A percentile compares a stretch with the other conserved stretches of the same genome.
Conservation (phyloP, 2,888 invertebrate species). For the Lamellibrachia columna region DNA sequence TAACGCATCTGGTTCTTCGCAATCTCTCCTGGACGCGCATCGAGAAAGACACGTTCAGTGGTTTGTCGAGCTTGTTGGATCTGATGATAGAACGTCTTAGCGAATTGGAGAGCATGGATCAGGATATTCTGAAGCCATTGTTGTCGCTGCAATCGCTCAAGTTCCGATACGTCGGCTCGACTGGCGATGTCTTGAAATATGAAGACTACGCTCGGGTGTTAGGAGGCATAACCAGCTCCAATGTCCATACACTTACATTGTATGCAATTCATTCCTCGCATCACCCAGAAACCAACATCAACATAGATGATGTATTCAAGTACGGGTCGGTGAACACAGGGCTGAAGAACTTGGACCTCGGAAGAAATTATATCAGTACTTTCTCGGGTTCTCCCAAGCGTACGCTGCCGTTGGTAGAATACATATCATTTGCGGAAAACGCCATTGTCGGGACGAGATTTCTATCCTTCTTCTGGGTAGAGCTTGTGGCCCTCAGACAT, state of each 20-base stretch:
- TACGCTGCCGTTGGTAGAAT: no score
- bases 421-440: no score
- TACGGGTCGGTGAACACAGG: no score
- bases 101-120: neutral
- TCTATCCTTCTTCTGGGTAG: no score
- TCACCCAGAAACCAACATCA: neutral
- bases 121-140: neutral
- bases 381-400: no score
- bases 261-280: neutral
- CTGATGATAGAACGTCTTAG: neutral
- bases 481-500: no score
- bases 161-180: neutral
- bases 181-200: neutral
- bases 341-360: no score
- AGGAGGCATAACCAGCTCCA: neutral
- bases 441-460: no score
- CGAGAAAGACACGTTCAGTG: neutral
- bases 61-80: neutral
- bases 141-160: neutral
- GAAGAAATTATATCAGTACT: no score
- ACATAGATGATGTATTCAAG: neutral
- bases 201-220: neutral
- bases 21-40: neutral
- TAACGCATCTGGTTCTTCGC: constrained; percentile 1
- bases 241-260: neutral